These are phyloP conservation scores for Hypocryptadius cinnamomeus DNA, from an alignment of 2,113 vertebrate genomes.

Conservation along the genomic window DNA sequence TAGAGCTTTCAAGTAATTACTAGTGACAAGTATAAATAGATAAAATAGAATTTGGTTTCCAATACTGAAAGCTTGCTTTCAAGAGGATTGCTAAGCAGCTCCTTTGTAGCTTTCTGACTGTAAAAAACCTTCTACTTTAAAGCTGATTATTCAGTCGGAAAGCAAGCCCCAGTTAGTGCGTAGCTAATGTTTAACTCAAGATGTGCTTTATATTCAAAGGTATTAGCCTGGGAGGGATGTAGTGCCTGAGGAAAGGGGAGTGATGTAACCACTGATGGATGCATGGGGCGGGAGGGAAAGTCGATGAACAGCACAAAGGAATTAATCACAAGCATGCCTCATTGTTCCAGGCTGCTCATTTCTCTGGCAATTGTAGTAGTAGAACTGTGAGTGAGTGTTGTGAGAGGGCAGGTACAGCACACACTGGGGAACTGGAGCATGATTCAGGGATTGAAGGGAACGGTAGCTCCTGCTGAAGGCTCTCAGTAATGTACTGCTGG, in stretches of 20 bases:
- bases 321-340: neutral
- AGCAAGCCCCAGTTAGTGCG: neutral
- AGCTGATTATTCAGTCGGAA: neutral
- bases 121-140: conserved; percentile 10
- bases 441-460: neutral
- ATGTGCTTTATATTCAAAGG: conserved; percentile 13
- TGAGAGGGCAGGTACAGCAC: neutral
- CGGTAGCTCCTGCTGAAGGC: neutral
- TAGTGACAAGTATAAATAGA: conserved; percentile 7
- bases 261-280: conserved; percentile 25
- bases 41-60: neutral
- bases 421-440: neutral
- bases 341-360: neutral
- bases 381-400: neutral
- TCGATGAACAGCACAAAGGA: neutral
- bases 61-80: neutral
- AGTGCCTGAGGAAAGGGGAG: neutral
- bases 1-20: conserved; percentile 11
- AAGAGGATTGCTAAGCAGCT: neutral
- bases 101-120: neutral
- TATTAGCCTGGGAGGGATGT: neutral
- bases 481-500: neutral
- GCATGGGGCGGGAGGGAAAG: neutral
- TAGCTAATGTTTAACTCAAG: conserved; percentile 1
- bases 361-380: neutral